Conservation (phyloP, 2,888 invertebrate species). For the Apocheima hispidaria region DNA sequence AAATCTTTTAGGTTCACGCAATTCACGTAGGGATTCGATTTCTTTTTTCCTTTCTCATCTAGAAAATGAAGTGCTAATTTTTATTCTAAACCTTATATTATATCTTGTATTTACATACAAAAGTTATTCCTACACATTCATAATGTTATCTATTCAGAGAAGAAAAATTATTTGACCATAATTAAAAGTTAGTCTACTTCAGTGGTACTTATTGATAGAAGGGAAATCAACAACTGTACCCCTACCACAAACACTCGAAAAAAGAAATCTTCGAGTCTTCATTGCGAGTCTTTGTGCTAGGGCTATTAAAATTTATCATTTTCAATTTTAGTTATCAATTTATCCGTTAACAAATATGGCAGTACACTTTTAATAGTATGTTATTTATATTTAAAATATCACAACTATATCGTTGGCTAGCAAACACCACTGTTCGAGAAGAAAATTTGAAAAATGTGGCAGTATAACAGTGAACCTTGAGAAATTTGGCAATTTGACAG, state of each 20-base stretch:
- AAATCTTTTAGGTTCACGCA: neutral
- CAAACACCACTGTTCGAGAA: no score
- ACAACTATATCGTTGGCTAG: no score
- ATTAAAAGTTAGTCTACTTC: neutral
- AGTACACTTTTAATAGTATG: neutral
- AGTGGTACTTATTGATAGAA: neutral
- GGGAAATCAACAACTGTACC: neutral
- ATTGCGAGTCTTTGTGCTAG: no score
- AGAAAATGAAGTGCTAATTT: neutral
- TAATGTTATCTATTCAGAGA: neutral
- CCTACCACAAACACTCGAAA: no score
- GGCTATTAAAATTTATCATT: no score
- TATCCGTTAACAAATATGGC: no score
- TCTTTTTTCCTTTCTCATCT: neutral
- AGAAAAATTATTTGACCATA: neutral
- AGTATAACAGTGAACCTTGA: no score
- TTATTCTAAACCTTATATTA: neutral
- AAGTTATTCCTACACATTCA: neutral
- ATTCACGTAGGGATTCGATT: no score
- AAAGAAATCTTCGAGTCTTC: no score
- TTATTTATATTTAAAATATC: neutral
- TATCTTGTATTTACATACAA: neutral
- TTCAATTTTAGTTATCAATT: no score
- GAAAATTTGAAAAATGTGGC: no score
- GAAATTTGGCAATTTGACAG: no score